Evolutionary conservation across 2,113 vertebrate species (phyloP).

Genomic region (Tyrannus savana): DNA sequence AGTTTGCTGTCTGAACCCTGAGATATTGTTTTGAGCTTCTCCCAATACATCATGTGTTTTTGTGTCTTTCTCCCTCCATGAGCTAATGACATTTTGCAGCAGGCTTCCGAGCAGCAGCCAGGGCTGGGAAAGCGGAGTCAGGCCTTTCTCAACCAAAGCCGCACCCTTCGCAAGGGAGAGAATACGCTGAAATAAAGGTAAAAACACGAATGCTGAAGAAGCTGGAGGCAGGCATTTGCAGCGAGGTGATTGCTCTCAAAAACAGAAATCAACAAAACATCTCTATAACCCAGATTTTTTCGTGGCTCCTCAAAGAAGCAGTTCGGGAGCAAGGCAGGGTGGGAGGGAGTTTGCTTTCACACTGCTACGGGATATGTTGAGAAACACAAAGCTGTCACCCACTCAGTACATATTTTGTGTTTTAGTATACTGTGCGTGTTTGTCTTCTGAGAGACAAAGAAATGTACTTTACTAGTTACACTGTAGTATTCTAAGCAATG

Average conservation of each 20-base stretch:
- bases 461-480: conserved; percentile 60
- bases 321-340: background rate
- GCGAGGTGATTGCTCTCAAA: background rate
- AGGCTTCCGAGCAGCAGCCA: background rate
- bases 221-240: background rate
- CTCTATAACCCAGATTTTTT: background rate
- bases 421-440: conserved; percentile 37
- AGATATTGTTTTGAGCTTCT: background rate
- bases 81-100: conserved; percentile 10
- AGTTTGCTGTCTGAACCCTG: background rate
- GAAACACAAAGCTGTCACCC: conserved; percentile 60
- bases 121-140: background rate
- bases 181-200: background rate
- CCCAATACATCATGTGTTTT: background rate
- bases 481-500: conserved; percentile 67
- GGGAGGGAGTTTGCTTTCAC: background rate
- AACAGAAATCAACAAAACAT: background rate
- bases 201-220: background rate
- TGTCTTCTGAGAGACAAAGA: conserved; percentile 71
- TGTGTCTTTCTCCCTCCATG: background rate
- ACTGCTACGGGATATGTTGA: background rate
- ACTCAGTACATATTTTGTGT: conserved; percentile 54
- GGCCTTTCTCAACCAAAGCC: background rate
- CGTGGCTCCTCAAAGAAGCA: background rate
- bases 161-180: background rate